Evolutionary conservation across 2,113 vertebrate species (phyloP).

Genomic region (Pituophis catenifer): DNA sequence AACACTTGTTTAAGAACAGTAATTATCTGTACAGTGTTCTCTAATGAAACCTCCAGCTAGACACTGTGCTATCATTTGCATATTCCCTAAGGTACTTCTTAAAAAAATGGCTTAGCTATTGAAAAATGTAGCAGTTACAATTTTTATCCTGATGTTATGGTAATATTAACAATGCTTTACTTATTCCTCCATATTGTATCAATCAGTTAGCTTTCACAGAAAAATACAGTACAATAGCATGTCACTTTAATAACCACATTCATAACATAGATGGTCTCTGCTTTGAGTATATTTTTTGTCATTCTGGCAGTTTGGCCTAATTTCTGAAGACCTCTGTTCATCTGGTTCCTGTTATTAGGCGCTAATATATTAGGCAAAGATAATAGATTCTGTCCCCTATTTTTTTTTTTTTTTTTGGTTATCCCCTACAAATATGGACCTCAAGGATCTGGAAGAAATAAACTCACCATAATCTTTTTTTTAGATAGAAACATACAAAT

Average conservation of each 20-base stretch:
- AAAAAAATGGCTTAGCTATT: constrained; percentile 19
- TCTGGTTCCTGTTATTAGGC: constrained; percentile 69
- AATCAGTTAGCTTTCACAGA: constrained; percentile 62
- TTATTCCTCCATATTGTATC: constrained; percentile 40
- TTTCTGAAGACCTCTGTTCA: constrained; percentile 69
- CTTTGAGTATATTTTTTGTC: constrained; percentile 63
- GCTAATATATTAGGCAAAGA: constrained; percentile 63
- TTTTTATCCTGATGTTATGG: neutral
- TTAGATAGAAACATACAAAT: constrained; percentile 50
- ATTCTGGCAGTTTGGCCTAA: constrained; percentile 71
- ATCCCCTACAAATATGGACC: constrained; percentile 59
- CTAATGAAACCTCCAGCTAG: neutral
- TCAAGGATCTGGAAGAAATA: constrained; percentile 66
- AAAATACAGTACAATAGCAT: constrained; percentile 69
- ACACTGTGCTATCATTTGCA: neutral
- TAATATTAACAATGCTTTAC: constrained; percentile 57
- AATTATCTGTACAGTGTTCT: neutral
- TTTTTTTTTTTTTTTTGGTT: constrained; percentile 42
- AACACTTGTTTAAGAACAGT: neutral
- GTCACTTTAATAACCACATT: constrained; percentile 71
- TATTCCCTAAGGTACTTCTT: neutral
- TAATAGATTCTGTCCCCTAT: constrained; percentile 47
- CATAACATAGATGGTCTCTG: constrained; percentile 68
- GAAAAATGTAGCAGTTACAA: constrained; percentile 43
- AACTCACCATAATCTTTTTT: constrained; percentile 43